These are phyloP conservation scores for Volucella inflata DNA, from an alignment of 2,888 invertebrate species.

Conservation along the genomic window DNA sequence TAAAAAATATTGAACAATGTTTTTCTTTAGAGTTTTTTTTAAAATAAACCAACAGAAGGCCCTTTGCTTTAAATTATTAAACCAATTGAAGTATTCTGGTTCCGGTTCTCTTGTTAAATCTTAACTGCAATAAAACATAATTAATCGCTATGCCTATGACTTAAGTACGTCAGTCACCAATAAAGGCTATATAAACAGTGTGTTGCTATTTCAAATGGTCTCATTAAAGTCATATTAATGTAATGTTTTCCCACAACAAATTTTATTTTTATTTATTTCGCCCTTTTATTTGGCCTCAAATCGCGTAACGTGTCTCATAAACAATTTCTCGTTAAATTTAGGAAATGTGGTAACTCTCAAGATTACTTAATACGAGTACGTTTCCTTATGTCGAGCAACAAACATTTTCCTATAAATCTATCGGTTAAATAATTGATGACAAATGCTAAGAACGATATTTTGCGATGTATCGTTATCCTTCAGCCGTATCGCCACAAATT, in stretches of 20 bases:
- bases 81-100: no score
- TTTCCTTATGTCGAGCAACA: constrained; percentile 39
- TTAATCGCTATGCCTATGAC: no score
- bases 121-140: no score
- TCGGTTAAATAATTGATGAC: constrained; percentile 58
- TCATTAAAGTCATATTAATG: no score
- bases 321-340: constrained; percentile 12
- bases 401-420: constrained; percentile 57
- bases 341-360: constrained; percentile 21
- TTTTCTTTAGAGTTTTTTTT: no score
- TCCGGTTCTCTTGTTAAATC: no score
- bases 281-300: constrained; percentile 33
- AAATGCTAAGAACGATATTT: constrained; percentile 57
- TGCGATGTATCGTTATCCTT: constrained; percentile 17
- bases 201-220: no score
- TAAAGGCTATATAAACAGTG: no score
- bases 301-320: constrained; percentile 32
- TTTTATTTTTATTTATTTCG: neutral
- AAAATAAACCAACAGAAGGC: no score
- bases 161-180: no score
- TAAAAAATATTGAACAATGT: no score
- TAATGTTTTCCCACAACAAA: neutral
- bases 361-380: constrained; percentile 55
- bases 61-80: no score
- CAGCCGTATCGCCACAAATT: constrained; percentile 4